Evolutionary conservation across 1,140 invertebrate genomes (phyloP).

Genomic region (Idris sp.): DNA sequence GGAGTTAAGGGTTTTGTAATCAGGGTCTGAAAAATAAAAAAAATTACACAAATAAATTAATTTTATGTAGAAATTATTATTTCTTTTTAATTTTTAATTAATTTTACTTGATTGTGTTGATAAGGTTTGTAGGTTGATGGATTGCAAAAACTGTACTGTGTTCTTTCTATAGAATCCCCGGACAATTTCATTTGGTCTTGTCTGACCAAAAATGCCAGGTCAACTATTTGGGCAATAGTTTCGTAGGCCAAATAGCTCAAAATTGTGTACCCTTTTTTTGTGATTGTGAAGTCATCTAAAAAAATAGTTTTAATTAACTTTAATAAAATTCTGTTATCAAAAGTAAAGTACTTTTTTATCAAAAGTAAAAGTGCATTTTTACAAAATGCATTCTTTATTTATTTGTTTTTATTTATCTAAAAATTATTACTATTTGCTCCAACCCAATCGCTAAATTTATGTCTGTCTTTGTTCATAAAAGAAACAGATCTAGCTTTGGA

Average conservation of each 20-base stretch:
- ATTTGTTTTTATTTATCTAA: too few relatives aligned
- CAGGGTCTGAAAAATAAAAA: constrained; percentile 63
- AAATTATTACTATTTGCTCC: constrained; percentile 65
- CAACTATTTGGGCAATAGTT: constrained; percentile 83
- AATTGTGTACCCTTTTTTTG: constrained; percentile 78
- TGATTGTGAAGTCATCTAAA: constrained; percentile 78
- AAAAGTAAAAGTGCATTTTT: too few relatives aligned
- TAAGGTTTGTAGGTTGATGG: constrained; percentile 75
- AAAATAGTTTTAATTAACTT: too few relatives aligned
- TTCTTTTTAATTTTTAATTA: neutral
- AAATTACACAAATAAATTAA: constrained; percentile 20
- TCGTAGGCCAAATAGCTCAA: constrained; percentile 84
- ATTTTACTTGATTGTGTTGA: constrained; percentile 71
- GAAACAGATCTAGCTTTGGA: constrained; percentile 78
- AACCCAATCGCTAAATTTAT: constrained; percentile 81
- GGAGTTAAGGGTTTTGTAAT: constrained; percentile 77
- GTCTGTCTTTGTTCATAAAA: constrained; percentile 76
- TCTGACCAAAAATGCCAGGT: constrained; percentile 82
- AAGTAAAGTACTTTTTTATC: too few relatives aligned
- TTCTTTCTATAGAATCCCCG: constrained; percentile 78
- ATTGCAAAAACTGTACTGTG: constrained; percentile 74
- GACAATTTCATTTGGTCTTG: constrained; percentile 79
- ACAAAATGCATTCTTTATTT: too few relatives aligned
- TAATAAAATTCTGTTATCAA: too few relatives aligned
- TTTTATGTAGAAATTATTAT: too few relatives aligned